Evolutionary conservation across 1,140 invertebrate species (phyloP).

Genomic region (Anastatus disparis): DNA sequence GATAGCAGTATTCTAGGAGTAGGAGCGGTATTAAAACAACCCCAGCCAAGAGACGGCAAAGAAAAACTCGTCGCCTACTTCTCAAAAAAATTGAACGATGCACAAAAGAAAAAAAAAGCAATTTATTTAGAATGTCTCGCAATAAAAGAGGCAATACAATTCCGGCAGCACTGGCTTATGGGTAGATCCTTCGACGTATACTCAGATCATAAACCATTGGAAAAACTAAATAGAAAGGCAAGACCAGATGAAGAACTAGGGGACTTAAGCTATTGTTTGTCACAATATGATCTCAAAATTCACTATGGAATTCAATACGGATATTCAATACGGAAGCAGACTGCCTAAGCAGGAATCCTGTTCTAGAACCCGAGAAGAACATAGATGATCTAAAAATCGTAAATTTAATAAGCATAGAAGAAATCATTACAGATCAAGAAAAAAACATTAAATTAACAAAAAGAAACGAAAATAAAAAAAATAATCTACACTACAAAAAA

Average conservation of each 20-base stretch:
- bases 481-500: too few relatives aligned
- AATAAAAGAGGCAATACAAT: slow-evolving; percentile 39
- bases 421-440: slow-evolving; percentile 36
- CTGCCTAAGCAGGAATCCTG: slow-evolving; percentile 38
- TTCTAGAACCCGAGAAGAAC: slow-evolving; percentile 21
- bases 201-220: slow-evolving; percentile 39
- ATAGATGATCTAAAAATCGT: slow-evolving; percentile 20
- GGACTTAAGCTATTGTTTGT: background rate
- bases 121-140: slow-evolving; percentile 41
- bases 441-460: background rate
- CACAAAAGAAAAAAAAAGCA: slow-evolving; percentile 28
- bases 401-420: slow-evolving; percentile 27
- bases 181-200: slow-evolving; percentile 31
- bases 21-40: slow-evolving; percentile 41
- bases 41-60: slow-evolving; percentile 28
- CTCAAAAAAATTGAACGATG: slow-evolving; percentile 38
- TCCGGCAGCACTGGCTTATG: slow-evolving; percentile 29
- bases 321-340: slow-evolving; percentile 39
- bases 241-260: slow-evolving; percentile 14
- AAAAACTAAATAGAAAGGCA: slow-evolving; percentile 35
- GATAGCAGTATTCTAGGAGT: slow-evolving; percentile 38
- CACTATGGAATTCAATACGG: slow-evolving; percentile 32
- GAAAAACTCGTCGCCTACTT: slow-evolving; percentile 33
- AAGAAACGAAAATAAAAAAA: too few relatives aligned
- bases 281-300: slow-evolving; percentile 1